Evolutionary conservation across 2,797 vertebrate species (phyloP).

Genomic region (Gallinago nigripennis): DNA sequence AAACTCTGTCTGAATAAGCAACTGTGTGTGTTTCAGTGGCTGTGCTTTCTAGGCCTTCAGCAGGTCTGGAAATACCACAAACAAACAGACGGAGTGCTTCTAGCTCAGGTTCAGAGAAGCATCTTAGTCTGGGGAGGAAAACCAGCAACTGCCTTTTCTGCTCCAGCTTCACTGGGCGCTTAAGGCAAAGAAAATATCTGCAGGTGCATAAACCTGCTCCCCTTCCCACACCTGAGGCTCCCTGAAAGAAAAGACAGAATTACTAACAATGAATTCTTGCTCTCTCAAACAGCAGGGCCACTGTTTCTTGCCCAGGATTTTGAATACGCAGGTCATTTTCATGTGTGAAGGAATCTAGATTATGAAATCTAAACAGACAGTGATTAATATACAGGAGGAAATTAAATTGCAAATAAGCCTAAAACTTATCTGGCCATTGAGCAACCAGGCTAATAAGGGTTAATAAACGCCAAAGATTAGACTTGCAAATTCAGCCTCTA

Average conservation of each 20-base stretch:
- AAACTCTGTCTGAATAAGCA: not conserved
- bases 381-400: not conserved
- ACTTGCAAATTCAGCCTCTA: conserved; percentile 45
- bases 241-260: not conserved
- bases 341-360: not conserved
- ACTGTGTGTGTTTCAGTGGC: not conserved
- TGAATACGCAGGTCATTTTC: not conserved
- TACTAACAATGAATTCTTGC: not conserved
- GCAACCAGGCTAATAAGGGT: conserved; percentile 12
- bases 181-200: not conserved
- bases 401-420: not conserved
- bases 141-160: not conserved
- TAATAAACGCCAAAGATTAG: conserved; percentile 34
- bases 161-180: not conserved
- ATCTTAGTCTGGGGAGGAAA: not conserved
- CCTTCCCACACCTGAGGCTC: not conserved
- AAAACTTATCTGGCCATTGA: not conserved
- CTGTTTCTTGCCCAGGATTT: not conserved
- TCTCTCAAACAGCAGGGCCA: not conserved
- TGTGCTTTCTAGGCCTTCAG: conserved; percentile 4
- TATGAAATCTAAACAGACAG: not conserved
- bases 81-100: not conserved
- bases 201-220: not conserved
- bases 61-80: conserved; percentile 18
- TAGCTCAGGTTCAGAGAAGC: not conserved